Evolutionary conservation across 2,113 vertebrate species (phyloP).

Genomic region (Ramphastos sulfuratus): DNA sequence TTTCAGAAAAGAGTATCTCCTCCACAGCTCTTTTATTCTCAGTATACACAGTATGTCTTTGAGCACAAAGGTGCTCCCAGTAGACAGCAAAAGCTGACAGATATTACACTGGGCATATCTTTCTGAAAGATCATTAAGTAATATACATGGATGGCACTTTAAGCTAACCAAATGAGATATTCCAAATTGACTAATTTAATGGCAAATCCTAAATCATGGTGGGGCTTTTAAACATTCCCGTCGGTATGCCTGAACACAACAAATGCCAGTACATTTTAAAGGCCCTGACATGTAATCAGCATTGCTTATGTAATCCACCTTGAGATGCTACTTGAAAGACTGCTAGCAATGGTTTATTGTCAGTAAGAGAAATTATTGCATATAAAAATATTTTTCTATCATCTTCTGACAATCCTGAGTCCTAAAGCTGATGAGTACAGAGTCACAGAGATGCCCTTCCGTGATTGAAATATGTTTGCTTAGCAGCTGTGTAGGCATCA

Average conservation of each 20-base stretch:
- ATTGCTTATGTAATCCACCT: neutral
- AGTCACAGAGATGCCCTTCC: neutral
- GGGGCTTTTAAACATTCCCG: neutral
- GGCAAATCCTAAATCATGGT: neutral
- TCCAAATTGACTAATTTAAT: neutral
- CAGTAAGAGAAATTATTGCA: neutral
- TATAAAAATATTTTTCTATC: neutral
- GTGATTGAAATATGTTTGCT: neutral
- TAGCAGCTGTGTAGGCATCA: neutral
- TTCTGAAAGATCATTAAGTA: neutral
- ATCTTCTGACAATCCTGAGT: neutral
- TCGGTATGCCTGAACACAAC: neutral
- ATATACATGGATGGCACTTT: neutral
- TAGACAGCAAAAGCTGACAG: neutral
- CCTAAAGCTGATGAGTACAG: neutral
- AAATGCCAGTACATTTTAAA: neutral
- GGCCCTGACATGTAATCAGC: neutral
- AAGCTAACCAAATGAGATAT: neutral
- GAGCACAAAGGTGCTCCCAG: neutral
- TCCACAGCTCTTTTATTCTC: neutral
- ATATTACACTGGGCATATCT: neutral
- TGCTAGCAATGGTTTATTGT: neutral
- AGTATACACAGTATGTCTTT: neutral
- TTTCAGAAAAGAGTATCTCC: neutral
- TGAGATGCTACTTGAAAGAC: neutral